These are phyloP conservation scores for Salvelinus namaycush DNA, from an alignment of 2,113 vertebrate species.

Conservation along the genomic window DNA sequence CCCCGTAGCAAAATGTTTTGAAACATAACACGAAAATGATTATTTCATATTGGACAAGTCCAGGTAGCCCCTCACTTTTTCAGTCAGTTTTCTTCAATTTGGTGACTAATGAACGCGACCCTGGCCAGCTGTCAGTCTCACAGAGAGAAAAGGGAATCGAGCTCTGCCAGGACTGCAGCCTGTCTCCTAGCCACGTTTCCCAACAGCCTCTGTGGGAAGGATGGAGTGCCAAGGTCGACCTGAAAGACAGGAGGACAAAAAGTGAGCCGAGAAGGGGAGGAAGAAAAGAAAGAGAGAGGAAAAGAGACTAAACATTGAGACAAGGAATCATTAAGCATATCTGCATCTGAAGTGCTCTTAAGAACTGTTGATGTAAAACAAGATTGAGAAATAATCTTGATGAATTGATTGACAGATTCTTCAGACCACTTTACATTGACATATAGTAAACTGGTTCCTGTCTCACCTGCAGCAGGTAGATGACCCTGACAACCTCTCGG, in stretches of 20 bases:
- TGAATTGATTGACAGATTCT: neutral
- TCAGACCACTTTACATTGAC: neutral
- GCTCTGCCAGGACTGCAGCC: constrained; percentile 83
- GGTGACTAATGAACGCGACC: no score
- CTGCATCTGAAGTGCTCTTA: no score
- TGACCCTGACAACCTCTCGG: constrained; percentile 82
- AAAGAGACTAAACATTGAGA: neutral
- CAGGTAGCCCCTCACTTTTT: no score
- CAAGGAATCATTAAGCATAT: no score
- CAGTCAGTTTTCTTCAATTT: no score
- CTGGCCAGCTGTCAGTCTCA: constrained; percentile 41
- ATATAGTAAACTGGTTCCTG: neutral
- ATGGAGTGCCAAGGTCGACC: constrained; percentile 89
- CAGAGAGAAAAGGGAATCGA: constrained; percentile 77
- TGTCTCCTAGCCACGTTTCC: constrained; percentile 78
- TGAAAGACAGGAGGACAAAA: constrained; percentile 48
- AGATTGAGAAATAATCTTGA: no score
- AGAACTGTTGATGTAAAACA: no score
- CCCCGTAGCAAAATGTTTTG: no score
- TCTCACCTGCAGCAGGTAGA: constrained; percentile 89
- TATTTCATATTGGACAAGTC: no score
- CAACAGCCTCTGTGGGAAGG: constrained; percentile 78
- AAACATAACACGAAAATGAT: no score
- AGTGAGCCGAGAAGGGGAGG: neutral
- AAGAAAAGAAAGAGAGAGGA: neutral